phyloP scores from a whole-genome alignment of 1,140 invertebrate species.

The Drosophila grimshawi region DNA sequence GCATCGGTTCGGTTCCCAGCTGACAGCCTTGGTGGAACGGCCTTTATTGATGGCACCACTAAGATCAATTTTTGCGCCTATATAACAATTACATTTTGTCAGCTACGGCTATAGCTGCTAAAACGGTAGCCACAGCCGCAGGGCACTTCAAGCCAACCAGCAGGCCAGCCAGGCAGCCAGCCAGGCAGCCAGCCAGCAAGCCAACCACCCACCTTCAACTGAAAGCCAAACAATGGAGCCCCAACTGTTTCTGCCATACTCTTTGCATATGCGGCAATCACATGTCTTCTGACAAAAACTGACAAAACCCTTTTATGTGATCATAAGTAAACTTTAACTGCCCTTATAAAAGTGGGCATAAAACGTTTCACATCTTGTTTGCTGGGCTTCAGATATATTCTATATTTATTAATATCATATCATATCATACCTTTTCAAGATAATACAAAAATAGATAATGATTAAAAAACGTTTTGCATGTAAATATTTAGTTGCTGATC shows the following conservation, averaged over 20 bases:
- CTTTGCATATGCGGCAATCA: slow-evolving; percentile 54
- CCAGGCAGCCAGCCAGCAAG: slow-evolving; percentile 10
- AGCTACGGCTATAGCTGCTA: slow-evolving; percentile 37
- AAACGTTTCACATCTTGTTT: not conserved
- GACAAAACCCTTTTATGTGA: slow-evolving; percentile 57
- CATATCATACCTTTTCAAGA: not conserved
- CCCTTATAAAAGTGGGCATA: slow-evolving; percentile 24
- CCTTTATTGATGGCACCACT: slow-evolving; percentile 67
- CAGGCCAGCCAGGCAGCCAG: slow-evolving; percentile 35
- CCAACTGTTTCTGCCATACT: slow-evolving; percentile 34
- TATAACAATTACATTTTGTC: slow-evolving; percentile 79
- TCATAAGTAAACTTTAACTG: slow-evolving; percentile 29
- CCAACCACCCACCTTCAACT: slow-evolving; percentile 63
- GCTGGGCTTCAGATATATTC: not conserved
- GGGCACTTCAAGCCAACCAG: slow-evolving; percentile 45
- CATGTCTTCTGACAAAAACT: slow-evolving; percentile 56
- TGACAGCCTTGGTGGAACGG: slow-evolving; percentile 37
- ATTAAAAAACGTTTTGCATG: too few relatives aligned
- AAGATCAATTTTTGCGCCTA: slow-evolving; percentile 67
- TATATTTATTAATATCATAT: not conserved
- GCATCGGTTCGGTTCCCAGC: slow-evolving; percentile 41
- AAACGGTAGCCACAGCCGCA: slow-evolving; percentile 69
- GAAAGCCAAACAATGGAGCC: slow-evolving; percentile 51
- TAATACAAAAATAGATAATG: too few relatives aligned
- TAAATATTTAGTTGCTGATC: too few relatives aligned